These are phyloP conservation scores for Malacosoma neustria DNA, from an alignment of 2,888 invertebrate genomes.

Conservation along the genomic window DNA sequence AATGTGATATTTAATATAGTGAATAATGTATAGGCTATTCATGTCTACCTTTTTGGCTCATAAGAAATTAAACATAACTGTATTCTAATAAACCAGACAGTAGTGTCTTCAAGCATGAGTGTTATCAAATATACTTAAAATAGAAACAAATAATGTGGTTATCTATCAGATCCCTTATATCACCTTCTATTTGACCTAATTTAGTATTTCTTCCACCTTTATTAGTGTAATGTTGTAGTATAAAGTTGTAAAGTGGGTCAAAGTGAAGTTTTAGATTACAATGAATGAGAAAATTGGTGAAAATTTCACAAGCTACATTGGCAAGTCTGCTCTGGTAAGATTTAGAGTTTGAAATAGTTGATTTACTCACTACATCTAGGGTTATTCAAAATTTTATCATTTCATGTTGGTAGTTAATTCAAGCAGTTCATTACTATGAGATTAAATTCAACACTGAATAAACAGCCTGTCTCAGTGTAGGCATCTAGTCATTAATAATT, in stretches of 20 bases:
- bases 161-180: conserved; percentile 32
- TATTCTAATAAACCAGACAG: conserved; percentile 23
- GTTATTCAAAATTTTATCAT: too few relatives aligned
- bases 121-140: conserved; percentile 51
- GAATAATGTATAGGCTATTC: conserved; percentile 15
- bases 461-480: too few relatives aligned
- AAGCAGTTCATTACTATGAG: too few relatives aligned
- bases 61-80: conserved; percentile 9
- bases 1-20: conserved; percentile 11
- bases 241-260: conserved; percentile 46
- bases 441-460: too few relatives aligned
- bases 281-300: conserved; percentile 72
- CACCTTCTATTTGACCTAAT: conserved; percentile 21
- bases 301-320: conserved; percentile 75
- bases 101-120: conserved; percentile 44
- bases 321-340: conserved; percentile 54
- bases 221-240: conserved; percentile 18
- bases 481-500: too few relatives aligned
- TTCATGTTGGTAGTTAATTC: too few relatives aligned
- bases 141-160: conserved; percentile 49
- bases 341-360: not conserved
- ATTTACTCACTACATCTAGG: too few relatives aligned
- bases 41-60: conserved; percentile 5
- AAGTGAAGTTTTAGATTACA: conserved; percentile 40
- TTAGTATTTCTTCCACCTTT: conserved; percentile 14